Evolutionary conservation across 2,797 vertebrate genomes (phyloP), one percentile per base, ranked within the genome.

Genomic region (Xerus rutilus): DNA sequence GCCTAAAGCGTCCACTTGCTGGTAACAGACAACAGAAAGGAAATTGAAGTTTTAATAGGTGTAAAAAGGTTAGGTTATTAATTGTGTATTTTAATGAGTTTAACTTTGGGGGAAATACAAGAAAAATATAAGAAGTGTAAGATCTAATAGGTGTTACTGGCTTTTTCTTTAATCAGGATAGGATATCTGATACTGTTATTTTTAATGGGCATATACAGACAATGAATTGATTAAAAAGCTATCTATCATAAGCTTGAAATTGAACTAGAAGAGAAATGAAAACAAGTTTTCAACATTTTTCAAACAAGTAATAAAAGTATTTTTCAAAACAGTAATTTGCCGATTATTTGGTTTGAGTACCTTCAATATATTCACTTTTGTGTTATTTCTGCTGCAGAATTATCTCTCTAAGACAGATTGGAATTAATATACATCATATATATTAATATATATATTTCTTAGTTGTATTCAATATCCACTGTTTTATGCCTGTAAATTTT

Each of bases 1-100:
- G 3, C 30, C 39, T 82, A 65, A 73, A 52, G 35, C 70, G 54
- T 84, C 18, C 23, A 62, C 52, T 69, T 90, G 57, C 47, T 77
- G 25, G 72, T 28, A 77, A 4, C 39, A 13, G 70, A 65, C 82
- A 72, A 28, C 49, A 57, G 84, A 49, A 35, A 47, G 0, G 32
- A 93, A 94, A 79, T 65, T 54, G 78, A 94, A 96, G 89, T 95
- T 43, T 30, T 92, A 39, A 39, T 78, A 78, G 28, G n/a, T 81
- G n/a, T 35, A 73, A 62, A 67, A 45, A 52, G 8, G 20, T 76
- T 79, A 43, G 59, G 3, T 54, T 94, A 69, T 93, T 84, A 94
- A 89, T 79, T 76, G 54, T 62, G 9, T 79, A 65, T 96, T 96
- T 94, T 32, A 67, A 0, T 86, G 73, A 93, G n/a, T 54, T 52